Conservation (phyloP, 2,797 vertebrate genomes). For the Hippocampus kuda region DNA sequence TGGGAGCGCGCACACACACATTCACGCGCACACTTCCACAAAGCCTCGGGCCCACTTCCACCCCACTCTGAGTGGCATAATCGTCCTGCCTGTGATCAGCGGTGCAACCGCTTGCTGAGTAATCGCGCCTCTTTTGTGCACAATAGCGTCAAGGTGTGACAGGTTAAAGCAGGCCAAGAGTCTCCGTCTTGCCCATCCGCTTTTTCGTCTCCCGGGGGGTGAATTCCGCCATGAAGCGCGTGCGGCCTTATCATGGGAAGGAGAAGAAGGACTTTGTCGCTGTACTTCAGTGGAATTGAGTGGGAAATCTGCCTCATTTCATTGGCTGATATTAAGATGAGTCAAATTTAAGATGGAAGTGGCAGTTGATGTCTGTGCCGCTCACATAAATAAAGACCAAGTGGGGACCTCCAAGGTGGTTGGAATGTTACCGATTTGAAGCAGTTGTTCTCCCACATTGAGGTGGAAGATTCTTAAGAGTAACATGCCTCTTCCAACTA, state of each 20-base stretch:
- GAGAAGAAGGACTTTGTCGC: neutral
- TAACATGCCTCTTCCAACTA: too few species aligned
- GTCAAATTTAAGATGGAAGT: too few species aligned
- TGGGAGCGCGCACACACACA: conserved; percentile 35
- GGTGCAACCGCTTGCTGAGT: conserved; percentile 54
- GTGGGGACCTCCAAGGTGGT: too few species aligned
- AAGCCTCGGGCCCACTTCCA: conserved; percentile 44
- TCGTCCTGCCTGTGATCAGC: conserved; percentile 51
- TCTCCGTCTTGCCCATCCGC: conserved; percentile 27
- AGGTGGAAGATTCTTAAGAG: too few species aligned
- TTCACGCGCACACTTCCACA: conserved; percentile 21
- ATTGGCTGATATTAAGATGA: too few species aligned
- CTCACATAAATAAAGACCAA: too few species aligned
- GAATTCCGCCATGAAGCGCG: conserved; percentile 48
- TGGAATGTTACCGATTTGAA: too few species aligned
- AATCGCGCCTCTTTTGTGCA: conserved; percentile 51
- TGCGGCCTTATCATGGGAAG: conserved; percentile 16
- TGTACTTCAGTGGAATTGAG: neutral
- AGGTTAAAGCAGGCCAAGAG: conserved; percentile 1
- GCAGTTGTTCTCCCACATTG: too few species aligned
- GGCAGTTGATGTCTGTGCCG: too few species aligned
- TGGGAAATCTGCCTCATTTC: too few species aligned
- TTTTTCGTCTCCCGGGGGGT: conserved; percentile 32
- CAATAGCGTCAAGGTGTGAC: conserved; percentile 1
- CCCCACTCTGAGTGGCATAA: conserved; percentile 59